These are phyloP conservation scores for Hestina assimilis DNA, from an alignment of 1,140 invertebrate genomes.

Conservation along the genomic window DNA sequence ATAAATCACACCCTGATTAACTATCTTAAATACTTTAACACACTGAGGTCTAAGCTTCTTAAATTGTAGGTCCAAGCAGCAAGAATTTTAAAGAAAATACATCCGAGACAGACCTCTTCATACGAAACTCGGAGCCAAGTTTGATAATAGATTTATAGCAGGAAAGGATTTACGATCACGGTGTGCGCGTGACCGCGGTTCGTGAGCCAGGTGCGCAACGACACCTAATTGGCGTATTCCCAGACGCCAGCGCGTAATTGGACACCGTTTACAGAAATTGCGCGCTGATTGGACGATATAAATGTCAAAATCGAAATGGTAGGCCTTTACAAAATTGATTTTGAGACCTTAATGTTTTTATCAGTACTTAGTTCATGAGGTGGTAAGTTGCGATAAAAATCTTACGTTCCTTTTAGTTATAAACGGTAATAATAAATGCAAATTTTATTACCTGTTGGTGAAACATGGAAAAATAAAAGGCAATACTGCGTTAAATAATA, in stretches of 20 bases:
- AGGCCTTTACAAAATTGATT: constrained; percentile 26
- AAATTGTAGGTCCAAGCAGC: too few relatives aligned
- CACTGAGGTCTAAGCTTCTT: too few relatives aligned
- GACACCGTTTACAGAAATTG: constrained; percentile 64
- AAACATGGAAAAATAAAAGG: background rate
- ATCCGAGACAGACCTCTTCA: too few relatives aligned
- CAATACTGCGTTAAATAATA: constrained; percentile 11
- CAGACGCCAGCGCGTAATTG: constrained; percentile 65
- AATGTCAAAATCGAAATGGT: constrained; percentile 35
- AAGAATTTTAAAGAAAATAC: too few relatives aligned
- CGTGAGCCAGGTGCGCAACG: constrained; percentile 64
- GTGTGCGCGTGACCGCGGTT: constrained; percentile 40
- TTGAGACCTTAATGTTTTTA: background rate
- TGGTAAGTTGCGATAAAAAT: background rate
- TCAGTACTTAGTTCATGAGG: too few relatives aligned
- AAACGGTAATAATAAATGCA: too few relatives aligned
- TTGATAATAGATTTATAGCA: constrained; percentile 26
- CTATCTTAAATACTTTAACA: too few relatives aligned
- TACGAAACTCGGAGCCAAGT: background rate
- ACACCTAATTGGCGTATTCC: constrained; percentile 66
- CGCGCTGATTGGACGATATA: constrained; percentile 55
- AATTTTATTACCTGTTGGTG: too few relatives aligned
- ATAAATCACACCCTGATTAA: too few relatives aligned
- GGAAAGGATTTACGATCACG: constrained; percentile 46
- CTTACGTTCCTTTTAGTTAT: background rate